A percentile compares a stretch with the other conserved stretches of the same genome.
Conservation (phyloP, 2,113 vertebrate species). For the Pelodiscus sinensis region DNA sequence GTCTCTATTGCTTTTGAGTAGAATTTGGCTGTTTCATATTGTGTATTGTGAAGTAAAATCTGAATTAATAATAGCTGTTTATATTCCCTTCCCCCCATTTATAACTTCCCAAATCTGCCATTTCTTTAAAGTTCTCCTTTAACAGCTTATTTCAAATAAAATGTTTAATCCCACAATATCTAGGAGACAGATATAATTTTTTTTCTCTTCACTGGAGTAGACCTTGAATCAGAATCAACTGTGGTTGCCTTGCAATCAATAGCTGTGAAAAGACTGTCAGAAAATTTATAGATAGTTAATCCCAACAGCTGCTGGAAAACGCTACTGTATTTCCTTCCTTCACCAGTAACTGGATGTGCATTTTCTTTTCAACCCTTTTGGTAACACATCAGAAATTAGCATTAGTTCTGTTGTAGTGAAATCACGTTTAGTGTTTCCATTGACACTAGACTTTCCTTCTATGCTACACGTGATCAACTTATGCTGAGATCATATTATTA, state of each 20-base stretch:
- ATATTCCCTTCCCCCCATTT: not conserved
- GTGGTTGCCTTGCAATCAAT: slow-evolving; percentile 45
- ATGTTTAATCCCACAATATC: not conserved
- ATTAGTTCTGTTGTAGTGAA: not conserved
- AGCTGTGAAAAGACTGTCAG: slow-evolving; percentile 20
- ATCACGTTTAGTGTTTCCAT: not conserved
- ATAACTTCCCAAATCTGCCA: not conserved
- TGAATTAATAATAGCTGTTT: not conserved
- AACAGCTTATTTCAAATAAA: slow-evolving; percentile 21
- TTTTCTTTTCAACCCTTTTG: not conserved
- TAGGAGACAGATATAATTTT: not conserved
- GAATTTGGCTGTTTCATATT: not conserved
- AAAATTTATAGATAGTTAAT: slow-evolving; percentile 37
- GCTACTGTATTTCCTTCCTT: not conserved
- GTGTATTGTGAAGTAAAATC: not conserved
- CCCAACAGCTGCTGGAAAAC: slow-evolving; percentile 12
- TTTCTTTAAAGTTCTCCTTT: not conserved
- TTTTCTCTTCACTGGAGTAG: not conserved
- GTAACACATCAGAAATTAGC: not conserved
- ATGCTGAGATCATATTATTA: rapidly evolving
- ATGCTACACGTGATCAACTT: rapidly evolving
- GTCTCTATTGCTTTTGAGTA: not conserved
- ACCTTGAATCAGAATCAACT: slow-evolving; percentile 14
- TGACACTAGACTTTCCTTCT: not conserved
- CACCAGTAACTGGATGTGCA: not conserved